Base-by-base conservation (phyloP, 2,888 invertebrate genomes). In the Drosophila macrospina region DNA sequence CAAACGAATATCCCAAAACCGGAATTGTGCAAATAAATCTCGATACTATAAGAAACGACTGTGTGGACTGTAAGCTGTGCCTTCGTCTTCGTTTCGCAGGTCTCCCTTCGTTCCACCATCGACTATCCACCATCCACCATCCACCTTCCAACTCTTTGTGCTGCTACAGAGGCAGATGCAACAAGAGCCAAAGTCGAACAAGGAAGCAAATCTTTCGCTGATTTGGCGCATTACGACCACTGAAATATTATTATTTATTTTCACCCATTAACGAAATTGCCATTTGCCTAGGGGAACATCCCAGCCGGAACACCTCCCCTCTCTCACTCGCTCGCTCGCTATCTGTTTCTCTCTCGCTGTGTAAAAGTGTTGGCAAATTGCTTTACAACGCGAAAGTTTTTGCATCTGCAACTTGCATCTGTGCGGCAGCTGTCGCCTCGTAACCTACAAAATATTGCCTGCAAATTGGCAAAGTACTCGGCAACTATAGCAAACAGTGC, bases 21-120 rank as follows among this genome's bases (percentile, higher is more conserved):
- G 87, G 86, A 86, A 86, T 85, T 82, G 84, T 85, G 86, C 86
- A 86, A 86, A 86, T 86, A 86, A 86, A 86, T 86, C 86, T 82
- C 78, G 73, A 80, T 36, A 45, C 45, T 30, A 34, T 71, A 72
- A 75, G 73, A 57, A 55, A 48, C 45, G 47, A 52, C 67, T 60
- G 47, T 60, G 47, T 63, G 37, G 57, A 69, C 47, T 63, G 44
- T 26, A 39, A 45, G 34, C 55, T 37, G 42, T 48, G 41, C 30
- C 39, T 37, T 34, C 36, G 39, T 72, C 68, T 65, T 30, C 41
- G 57, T 69, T 71, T 80, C 56, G 20, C 72, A 57, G 60, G 51
- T 66, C 68, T 47, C 54, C 70, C 60, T 51, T 39, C 39, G 54
- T 60, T 8, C 28, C 52, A 20, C 47, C 39, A 16, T 45, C 20